Evolutionary conservation across 2,113 vertebrate genomes (phyloP).

Genomic region (Cettia cetti): DNA sequence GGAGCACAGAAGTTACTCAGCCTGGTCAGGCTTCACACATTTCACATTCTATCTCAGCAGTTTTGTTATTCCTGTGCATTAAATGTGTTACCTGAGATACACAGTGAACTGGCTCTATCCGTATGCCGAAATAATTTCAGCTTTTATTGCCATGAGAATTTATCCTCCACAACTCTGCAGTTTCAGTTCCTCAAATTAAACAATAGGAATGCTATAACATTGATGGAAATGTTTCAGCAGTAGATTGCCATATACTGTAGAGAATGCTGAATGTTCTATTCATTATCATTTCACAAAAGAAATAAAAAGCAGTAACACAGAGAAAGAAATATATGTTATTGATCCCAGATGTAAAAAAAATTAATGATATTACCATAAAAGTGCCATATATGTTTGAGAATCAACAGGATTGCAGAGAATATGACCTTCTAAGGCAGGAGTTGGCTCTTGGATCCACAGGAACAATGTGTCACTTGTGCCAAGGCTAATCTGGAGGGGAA

Average conservation of each 20-base stretch:
- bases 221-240: conserved; percentile 15
- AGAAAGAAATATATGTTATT: not conserved
- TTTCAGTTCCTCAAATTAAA: conserved; percentile 16
- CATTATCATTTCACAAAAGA: conserved; percentile 35
- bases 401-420: conserved; percentile 90
- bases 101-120: not conserved
- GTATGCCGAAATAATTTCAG: not conserved
- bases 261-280: conserved; percentile 1
- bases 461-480: conserved; percentile 96
- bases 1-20: not conserved
- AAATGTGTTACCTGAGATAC: not conserved
- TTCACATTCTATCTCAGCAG: not conserved
- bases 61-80: not conserved
- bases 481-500: conserved; percentile 79
- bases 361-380: conserved; percentile 82
- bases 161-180: not conserved
- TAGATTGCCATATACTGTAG: not conserved
- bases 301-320: conserved; percentile 2
- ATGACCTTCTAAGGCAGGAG: conserved; percentile 87
- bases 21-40: not conserved
- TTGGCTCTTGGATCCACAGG: conserved; percentile 86
- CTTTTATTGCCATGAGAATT: conserved; percentile 13
- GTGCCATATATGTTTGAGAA: conserved; percentile 83
- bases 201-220: not conserved
- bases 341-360: conserved; percentile 1